Percentiles rank a stretch among this genome's conserved stretches.
These are phyloP conservation scores for Tinea pellionella DNA, from an alignment of 2,888 invertebrate species.

Conservation along the genomic window DNA sequence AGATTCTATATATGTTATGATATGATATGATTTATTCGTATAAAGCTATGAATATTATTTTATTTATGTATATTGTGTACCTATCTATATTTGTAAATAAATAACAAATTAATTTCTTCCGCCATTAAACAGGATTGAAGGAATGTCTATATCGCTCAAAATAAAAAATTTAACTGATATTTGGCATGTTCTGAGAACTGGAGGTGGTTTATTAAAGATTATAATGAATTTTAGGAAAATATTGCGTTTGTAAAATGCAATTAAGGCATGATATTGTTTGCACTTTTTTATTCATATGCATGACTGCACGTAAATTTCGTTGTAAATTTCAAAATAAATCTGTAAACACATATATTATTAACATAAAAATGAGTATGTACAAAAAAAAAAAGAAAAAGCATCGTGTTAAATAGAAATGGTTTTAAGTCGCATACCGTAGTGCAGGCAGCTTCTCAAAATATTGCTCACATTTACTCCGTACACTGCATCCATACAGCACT, in stretches of 20 bases:
- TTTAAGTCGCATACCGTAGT: neutral
- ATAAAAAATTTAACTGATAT: conserved; percentile 46
- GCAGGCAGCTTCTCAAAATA: neutral
- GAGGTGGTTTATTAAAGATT: conserved; percentile 41
- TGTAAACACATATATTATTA: neutral
- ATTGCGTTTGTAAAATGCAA: neutral
- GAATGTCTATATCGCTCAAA: conserved; percentile 37
- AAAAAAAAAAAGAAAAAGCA: neutral
- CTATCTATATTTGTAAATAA: no score
- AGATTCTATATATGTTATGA: no score
- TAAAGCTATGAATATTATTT: neutral
- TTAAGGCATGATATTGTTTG: conserved; percentile 1
- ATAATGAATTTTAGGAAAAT: neutral
- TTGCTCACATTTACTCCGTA: neutral
- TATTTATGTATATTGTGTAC: neutral
- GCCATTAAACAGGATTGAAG: neutral
- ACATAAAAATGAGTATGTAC: neutral
- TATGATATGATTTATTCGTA: no score
- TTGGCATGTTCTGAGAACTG: conserved; percentile 60
- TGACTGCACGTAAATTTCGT: conserved; percentile 7
- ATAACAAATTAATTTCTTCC: neutral
- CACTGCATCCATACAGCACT: neutral
- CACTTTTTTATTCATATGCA: conserved; percentile 9
- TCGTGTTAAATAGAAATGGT: neutral
- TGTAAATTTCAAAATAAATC: no score